These are phyloP conservation scores for Phycodurus eques DNA, from an alignment of 2,113 vertebrate species.

Conservation along the genomic window DNA sequence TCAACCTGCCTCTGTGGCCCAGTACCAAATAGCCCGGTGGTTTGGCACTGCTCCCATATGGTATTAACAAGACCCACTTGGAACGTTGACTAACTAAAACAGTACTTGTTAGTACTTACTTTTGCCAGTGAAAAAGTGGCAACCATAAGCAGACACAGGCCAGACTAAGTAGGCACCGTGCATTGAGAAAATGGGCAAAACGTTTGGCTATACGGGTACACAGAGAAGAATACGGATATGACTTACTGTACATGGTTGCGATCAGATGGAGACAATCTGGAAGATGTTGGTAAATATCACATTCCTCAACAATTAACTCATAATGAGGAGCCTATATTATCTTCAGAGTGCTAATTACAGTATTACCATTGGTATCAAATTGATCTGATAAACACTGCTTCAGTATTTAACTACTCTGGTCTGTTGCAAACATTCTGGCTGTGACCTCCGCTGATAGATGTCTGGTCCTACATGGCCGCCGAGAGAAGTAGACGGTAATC, in stretches of 20 bases:
- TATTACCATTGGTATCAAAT: background rate
- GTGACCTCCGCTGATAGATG: conserved; percentile 61
- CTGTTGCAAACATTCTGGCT: conserved; percentile 39
- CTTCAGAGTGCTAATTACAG: conserved; percentile 3
- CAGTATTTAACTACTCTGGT: conserved; percentile 36
- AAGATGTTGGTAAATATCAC: background rate
- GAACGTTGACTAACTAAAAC: background rate
- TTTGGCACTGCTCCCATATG: background rate
- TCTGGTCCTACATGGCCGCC: conserved; percentile 51
- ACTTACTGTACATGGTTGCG: background rate
- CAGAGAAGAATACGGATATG: too few relatives aligned
- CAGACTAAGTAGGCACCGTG: background rate
- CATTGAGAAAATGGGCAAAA: too few relatives aligned
- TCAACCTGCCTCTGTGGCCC: background rate
- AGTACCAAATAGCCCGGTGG: background rate
- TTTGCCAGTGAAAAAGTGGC: background rate
- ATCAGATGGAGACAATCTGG: background rate
- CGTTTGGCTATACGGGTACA: too few relatives aligned
- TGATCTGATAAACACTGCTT: conserved; percentile 17
- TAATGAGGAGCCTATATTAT: conserved; percentile 6
- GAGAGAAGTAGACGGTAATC: conserved; percentile 57
- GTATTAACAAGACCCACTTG: background rate
- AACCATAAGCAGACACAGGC: background rate
- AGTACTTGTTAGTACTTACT: background rate
- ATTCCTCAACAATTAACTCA: conserved; percentile 17